Evolutionary conservation across 2,797 vertebrate genomes (phyloP).

Genomic region (Thalassophryne amazonica): DNA sequence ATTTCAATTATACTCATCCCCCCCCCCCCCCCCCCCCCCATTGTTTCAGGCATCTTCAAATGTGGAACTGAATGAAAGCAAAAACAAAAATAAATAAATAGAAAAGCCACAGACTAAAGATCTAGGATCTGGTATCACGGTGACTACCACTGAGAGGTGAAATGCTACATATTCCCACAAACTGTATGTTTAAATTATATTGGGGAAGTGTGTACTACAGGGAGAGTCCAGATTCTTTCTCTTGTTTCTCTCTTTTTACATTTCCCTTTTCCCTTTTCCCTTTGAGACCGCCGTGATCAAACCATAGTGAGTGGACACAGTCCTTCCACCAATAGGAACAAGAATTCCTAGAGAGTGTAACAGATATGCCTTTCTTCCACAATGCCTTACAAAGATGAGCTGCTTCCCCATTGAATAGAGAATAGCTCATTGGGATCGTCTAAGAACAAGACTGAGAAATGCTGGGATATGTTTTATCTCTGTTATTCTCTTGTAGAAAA

Average conservation of each 20-base stretch:
- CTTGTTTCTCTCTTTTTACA: slow-evolving; percentile 35
- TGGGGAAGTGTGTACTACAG: slow-evolving; percentile 41
- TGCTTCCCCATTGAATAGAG: slow-evolving; percentile 57
- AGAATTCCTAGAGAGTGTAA: slow-evolving; percentile 59
- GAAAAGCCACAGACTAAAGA: slow-evolving; percentile 47
- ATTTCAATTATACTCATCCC: slow-evolving; percentile 29
- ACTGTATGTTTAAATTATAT: slow-evolving; percentile 59
- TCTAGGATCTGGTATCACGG: slow-evolving; percentile 29
- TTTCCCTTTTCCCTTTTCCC: slow-evolving; percentile 52
- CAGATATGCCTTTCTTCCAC: slow-evolving; percentile 52
- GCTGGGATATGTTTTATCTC: slow-evolving; percentile 66
- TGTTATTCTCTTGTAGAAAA: slow-evolving; percentile 58
- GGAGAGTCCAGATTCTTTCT: slow-evolving; percentile 51
- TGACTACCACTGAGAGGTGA: slow-evolving; percentile 65
- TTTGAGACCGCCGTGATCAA: slow-evolving; percentile 66
- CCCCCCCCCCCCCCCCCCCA: not conserved
- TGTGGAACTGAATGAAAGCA: slow-evolving; percentile 25
- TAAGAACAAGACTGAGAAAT: slow-evolving; percentile 57
- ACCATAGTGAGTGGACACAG: slow-evolving; percentile 65
- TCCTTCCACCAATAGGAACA: slow-evolving; percentile 54
- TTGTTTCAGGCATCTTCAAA: slow-evolving; percentile 52
- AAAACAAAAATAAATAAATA: slow-evolving; percentile 17
- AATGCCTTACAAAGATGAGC: slow-evolving; percentile 57
- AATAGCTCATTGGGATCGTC: slow-evolving; percentile 63
- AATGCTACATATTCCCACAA: slow-evolving; percentile 59